Conservation (phyloP, 2,113 vertebrate genomes). For the Poecilia latipinna region DNA sequence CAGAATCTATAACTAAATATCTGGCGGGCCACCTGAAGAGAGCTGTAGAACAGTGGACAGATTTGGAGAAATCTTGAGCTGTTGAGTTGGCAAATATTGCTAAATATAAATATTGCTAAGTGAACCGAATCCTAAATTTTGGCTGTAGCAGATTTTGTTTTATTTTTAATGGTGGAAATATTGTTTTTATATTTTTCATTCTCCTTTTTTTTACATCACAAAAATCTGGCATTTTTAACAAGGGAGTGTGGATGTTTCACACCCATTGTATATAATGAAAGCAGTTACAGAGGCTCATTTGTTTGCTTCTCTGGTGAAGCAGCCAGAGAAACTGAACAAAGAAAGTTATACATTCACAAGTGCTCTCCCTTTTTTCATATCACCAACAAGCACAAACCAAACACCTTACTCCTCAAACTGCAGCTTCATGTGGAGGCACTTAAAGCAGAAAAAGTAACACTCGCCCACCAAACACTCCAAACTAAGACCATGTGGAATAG, state of each 20-base stretch:
- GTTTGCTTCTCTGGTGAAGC: conserved; percentile 27
- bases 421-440: conserved; percentile 46
- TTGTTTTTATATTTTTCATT: too few species aligned
- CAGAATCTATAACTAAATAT: too few species aligned
- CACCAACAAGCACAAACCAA: conserved; percentile 26
- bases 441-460: conserved; percentile 43
- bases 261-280: conserved; percentile 2
- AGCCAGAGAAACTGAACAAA: conserved; percentile 4
- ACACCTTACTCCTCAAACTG: conserved; percentile 13
- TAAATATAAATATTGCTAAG: too few species aligned
- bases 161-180: too few species aligned
- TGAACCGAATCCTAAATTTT: too few species aligned
- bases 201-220: too few species aligned
- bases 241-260: background rate
- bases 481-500: conserved; percentile 57
- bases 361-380: conserved; percentile 5
- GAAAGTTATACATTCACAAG: conserved; percentile 3
- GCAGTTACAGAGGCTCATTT: conserved; percentile 11
- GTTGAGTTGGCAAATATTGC: too few species aligned
- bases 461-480: conserved; percentile 62
- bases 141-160: too few species aligned
- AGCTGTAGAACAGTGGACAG: too few species aligned
- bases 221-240: too few species aligned
- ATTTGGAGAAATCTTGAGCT: too few species aligned
- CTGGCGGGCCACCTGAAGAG: too few species aligned